Evolutionary conservation across 2,113 vertebrate species (phyloP).

Genomic region (Leptodactylus fuscus): DNA sequence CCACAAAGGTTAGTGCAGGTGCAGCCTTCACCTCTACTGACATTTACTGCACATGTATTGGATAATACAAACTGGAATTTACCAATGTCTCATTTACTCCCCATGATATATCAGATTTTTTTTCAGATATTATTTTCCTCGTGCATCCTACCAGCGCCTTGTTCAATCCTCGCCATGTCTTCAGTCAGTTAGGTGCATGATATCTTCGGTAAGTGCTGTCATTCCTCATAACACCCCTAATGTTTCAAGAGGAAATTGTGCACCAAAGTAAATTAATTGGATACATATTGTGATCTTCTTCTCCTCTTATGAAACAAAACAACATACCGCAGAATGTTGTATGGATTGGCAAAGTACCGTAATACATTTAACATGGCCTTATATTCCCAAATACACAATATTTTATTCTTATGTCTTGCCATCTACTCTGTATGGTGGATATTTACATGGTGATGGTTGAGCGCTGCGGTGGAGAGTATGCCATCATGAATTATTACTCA

Average conservation of each 20-base stretch:
- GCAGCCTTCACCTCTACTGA: slow-evolving; percentile 1
- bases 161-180: not conserved
- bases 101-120: not conserved
- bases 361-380: not conserved
- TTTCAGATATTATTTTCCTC: not conserved
- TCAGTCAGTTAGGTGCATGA: not conserved
- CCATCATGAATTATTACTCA: no score
- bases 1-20: not conserved
- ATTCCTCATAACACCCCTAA: not conserved
- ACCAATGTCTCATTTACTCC: not conserved
- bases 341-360: not conserved
- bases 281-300: not conserved
- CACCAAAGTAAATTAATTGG: not conserved
- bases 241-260: not conserved
- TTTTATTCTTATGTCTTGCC: not conserved
- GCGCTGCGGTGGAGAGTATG: not conserved
- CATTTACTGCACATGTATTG: not conserved
- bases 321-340: not conserved
- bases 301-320: not conserved
- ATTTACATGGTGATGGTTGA: not conserved
- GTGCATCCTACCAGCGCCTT: not conserved
- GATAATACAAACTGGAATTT: not conserved
- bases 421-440: not conserved
- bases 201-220: not conserved
- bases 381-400: not conserved